Percentiles rank a stretch among this genome's conserved stretches.
phyloP scores from a whole-genome alignment of 2,113 vertebrate genomes.

The Quiscalus mexicanus region DNA sequence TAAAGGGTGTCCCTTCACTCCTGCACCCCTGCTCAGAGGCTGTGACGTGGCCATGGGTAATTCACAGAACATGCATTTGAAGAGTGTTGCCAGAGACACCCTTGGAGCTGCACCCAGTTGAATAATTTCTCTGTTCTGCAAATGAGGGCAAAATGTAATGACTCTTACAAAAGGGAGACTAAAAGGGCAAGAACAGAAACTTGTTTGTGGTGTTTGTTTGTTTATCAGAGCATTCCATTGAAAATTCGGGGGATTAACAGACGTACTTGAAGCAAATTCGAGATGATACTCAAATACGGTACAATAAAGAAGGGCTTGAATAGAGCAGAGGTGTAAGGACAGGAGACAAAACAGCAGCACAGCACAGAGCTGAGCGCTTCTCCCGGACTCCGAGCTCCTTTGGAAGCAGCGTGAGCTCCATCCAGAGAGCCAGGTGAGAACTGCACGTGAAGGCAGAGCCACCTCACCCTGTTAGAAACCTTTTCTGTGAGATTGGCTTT shows the following conservation, averaged over 20 bases:
- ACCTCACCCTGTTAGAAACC: background rate
- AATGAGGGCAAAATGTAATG: background rate
- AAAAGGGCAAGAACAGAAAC: background rate
- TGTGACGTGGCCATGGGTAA: slow-evolving; percentile 38
- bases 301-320: slow-evolving; percentile 37
- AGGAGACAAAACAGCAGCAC: slow-evolving; percentile 1
- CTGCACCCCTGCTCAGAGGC: background rate
- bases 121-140: slow-evolving; percentile 37
- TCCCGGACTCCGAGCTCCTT: background rate
- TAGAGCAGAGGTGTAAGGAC: background rate
- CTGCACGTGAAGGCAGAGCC: background rate
- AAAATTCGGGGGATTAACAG: slow-evolving; percentile 36
- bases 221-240: background rate
- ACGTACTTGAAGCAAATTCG: slow-evolving; percentile 31
- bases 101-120: background rate
- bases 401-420: slow-evolving; percentile 77
- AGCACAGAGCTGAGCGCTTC: background rate
- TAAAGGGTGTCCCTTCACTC: background rate
- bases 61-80: background rate
- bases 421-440: slow-evolving; percentile 74
- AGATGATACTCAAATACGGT: slow-evolving; percentile 47
- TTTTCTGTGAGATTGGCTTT: background rate
- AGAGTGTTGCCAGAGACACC: slow-evolving; percentile 29
- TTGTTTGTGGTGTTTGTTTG: background rate
- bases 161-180: background rate